These are phyloP conservation scores for Cosmorhoe ocellata DNA, from an alignment of 2,888 invertebrate genomes.

Conservation along the genomic window DNA sequence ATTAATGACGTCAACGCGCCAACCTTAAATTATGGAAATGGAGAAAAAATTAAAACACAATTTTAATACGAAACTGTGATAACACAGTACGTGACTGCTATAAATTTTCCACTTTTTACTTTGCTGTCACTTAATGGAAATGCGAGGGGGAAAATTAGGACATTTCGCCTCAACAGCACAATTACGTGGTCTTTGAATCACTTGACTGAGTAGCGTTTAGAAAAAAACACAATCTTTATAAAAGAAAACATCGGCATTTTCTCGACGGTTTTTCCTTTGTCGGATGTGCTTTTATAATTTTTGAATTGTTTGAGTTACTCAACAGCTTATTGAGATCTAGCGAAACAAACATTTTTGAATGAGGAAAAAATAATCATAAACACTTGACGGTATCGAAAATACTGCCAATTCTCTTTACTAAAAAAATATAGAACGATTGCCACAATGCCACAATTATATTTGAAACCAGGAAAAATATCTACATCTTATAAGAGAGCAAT, in stretches of 20 bases:
- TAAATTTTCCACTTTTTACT: constrained; percentile 61
- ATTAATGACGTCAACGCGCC: constrained; percentile 30
- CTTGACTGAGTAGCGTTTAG: constrained; percentile 47
- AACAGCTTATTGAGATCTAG: constrained; percentile 26
- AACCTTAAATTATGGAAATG: constrained; percentile 31
- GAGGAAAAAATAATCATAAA: constrained; percentile 19
- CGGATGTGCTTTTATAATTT: constrained; percentile 31
- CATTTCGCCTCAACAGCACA: constrained; percentile 56
- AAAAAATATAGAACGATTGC: constrained; percentile 1
- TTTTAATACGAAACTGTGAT: constrained; percentile 61
- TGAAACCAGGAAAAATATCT: constrained; percentile 2
- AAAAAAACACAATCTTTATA: constrained; percentile 40
- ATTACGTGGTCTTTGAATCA: constrained; percentile 55
- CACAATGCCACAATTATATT: neutral
- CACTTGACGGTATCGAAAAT: neutral
- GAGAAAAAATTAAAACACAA: constrained; percentile 49
- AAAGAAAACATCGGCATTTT: constrained; percentile 35
- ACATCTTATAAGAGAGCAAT: neutral
- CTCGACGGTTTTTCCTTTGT: constrained; percentile 26
- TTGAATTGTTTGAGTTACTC: constrained; percentile 23
- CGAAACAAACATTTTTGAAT: constrained; percentile 28
- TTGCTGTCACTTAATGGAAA: constrained; percentile 59
- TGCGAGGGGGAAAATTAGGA: constrained; percentile 57
- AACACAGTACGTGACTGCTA: constrained; percentile 62
- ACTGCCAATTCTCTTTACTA: neutral